Percentiles rank a stretch among this genome's conserved stretches.
phyloP scores from a whole-genome alignment of 2,888 invertebrate genomes.

The Platynereis dumerilii region DNA sequence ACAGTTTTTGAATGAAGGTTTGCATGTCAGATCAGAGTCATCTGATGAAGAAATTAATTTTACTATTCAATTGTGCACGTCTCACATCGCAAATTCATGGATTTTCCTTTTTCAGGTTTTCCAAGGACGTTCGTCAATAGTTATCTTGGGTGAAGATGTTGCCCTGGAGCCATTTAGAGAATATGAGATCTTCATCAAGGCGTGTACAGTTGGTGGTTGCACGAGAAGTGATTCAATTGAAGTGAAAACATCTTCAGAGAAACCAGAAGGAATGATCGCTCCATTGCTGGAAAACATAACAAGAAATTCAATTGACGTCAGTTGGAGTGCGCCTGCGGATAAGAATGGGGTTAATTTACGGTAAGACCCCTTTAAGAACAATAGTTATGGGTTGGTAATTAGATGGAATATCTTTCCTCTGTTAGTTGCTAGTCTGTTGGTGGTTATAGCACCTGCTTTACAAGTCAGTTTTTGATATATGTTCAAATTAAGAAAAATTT shows the following conservation, averaged over 20 bases:
- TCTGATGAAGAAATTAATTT: too few relatives aligned
- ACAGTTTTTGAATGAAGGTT: too few relatives aligned
- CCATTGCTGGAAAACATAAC: conserved; percentile 43
- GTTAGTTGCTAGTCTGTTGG: too few relatives aligned
- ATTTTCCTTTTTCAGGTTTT: background rate
- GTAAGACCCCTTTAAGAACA: too few relatives aligned
- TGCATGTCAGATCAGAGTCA: too few relatives aligned
- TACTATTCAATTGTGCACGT: too few relatives aligned
- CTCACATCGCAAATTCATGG: too few relatives aligned
- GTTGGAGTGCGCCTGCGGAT: conserved; percentile 49
- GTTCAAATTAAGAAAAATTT: too few relatives aligned
- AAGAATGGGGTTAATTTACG: conserved; percentile 47
- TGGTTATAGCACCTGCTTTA: too few relatives aligned
- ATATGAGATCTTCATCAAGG: conserved; percentile 52
- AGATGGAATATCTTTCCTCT: too few relatives aligned
- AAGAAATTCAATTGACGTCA: conserved; percentile 40
- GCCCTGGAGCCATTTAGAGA: conserved; percentile 50
- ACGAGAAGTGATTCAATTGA: conserved; percentile 44
- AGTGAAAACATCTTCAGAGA: conserved; percentile 50
- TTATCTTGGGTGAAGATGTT: conserved; percentile 5
- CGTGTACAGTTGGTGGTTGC: conserved; percentile 57
- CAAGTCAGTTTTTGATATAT: too few relatives aligned
- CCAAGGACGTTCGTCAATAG: background rate
- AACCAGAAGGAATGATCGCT: conserved; percentile 45
- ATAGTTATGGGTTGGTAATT: too few relatives aligned